These are phyloP conservation scores for Caenorhabditis macrosperma DNA, from an alignment of 2,888 invertebrate genomes.

Conservation along the genomic window DNA sequence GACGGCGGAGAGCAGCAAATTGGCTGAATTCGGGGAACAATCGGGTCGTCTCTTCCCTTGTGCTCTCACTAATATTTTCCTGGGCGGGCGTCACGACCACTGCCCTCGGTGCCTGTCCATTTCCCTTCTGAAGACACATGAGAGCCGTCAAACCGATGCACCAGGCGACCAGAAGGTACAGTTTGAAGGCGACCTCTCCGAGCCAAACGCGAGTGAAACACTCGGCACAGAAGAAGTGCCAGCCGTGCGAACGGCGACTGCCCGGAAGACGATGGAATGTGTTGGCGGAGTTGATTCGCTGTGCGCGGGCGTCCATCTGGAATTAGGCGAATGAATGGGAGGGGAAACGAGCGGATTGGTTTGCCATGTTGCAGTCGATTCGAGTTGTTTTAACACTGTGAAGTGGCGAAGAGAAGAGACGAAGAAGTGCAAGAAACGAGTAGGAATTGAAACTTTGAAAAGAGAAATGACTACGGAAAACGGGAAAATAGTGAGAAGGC, in stretches of 20 bases:
- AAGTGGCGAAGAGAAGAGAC: too few species aligned
- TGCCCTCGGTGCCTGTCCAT: too few species aligned
- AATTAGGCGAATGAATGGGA: background rate
- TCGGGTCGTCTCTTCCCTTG: background rate
- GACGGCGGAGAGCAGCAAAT: background rate
- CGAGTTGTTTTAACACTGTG: too few species aligned
- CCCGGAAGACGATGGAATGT: background rate
- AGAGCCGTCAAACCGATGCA: constrained; percentile 46
- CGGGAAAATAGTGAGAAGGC: too few species aligned
- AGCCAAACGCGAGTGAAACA: constrained; percentile 23
- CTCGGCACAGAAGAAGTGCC: constrained; percentile 36
- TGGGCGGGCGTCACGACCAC: too few species aligned
- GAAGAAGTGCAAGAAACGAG: too few species aligned
- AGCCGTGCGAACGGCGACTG: constrained; percentile 1
- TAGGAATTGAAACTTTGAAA: too few species aligned
- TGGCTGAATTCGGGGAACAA: background rate
- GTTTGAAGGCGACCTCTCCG: constrained; percentile 32
- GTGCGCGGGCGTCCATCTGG: background rate
- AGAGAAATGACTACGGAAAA: too few species aligned
- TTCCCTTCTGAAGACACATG: constrained; percentile 33
- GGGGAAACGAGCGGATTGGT: too few species aligned
- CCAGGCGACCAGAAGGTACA: constrained; percentile 49
- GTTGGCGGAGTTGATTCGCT: too few species aligned
- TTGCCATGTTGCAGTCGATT: too few species aligned
- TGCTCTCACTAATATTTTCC: background rate